Evolutionary conservation across 64 coral and sea anemone genomes (phyloP), one percentile per base, ranked within the genome.

Genomic region (Montipora capricornis): DNA sequence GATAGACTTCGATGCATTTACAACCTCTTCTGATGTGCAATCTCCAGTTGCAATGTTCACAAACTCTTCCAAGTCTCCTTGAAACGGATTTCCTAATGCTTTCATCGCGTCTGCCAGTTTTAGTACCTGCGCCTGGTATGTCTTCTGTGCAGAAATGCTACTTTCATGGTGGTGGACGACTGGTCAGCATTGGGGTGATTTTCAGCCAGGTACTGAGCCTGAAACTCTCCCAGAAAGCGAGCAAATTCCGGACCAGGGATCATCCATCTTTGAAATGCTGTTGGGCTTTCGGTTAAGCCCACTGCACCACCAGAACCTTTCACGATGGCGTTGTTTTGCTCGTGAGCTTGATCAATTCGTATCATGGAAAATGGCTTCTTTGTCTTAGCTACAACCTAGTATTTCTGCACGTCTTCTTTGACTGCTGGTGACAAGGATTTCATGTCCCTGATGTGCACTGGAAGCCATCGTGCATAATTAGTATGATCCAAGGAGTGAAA

Each of bases 11-110:
- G 80, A 55, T 26, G 88, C 52, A 19, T 90, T 53, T 29, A 90
- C 58, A 78, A 60, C 88, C 49, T 88, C 85, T 79, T 79, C 74
- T 79, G 88, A 78, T 78, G 74, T 76, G 53, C 88, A 90, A 60
- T 90, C 88, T 55, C 73, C 88, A 88, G 67, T 88, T 49, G 49
- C 83, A 66, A 86, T 86, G 66, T 86, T 86, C 53, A 86, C 68
- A 20, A 89, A 73, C 26, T 26, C 87, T 46, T 89, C 29, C 53
- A 89, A 74, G 19, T 70, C 8, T 29, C 58, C 75, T 26, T 73
- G 3, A 15, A 77, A 48, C 52, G 47, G 52, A 11, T 17, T 55
- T 55, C 51, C 51, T 55, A 9, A 55, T 55, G 88, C 73, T 77
- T 52, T 89, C 48, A 77, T 89, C 78, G 88, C 13, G 68, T 14